phyloP scores from a whole-genome alignment of 2,797 vertebrate genomes.

The Poeciliopsis paucimaculata region DNA sequence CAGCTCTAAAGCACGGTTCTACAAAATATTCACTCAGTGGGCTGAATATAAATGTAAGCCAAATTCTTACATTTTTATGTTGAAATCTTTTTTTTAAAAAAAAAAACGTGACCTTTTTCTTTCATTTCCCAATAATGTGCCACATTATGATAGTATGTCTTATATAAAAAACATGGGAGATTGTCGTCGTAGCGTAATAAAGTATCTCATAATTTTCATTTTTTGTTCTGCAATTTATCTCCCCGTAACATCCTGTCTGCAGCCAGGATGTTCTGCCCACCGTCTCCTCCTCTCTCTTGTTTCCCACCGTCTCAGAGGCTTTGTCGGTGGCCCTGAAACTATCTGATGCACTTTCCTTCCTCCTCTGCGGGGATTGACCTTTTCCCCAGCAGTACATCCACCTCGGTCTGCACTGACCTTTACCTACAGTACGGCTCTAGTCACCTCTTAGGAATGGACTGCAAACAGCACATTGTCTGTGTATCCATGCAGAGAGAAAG shows the following conservation, averaged over 20 bases:
- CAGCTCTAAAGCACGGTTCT: neutral
- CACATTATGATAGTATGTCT: neutral
- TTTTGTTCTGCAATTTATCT: slow-evolving; percentile 62
- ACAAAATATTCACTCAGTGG: neutral
- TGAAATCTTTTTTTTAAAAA: neutral
- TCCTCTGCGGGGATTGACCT: slow-evolving; percentile 60
- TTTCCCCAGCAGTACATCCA: slow-evolving; percentile 69
- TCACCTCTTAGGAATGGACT: slow-evolving; percentile 53
- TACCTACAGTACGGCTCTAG: slow-evolving; percentile 57
- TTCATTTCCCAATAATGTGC: neutral
- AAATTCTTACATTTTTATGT: neutral
- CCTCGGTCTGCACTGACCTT: slow-evolving; percentile 77
- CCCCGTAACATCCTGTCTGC: slow-evolving; percentile 39
- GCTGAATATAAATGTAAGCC: neutral
- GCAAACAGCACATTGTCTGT: slow-evolving; percentile 47
- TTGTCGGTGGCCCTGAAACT: slow-evolving; percentile 47
- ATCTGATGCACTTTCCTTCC: slow-evolving; percentile 53
- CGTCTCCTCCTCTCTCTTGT: slow-evolving; percentile 38
- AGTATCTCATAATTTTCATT: neutral
- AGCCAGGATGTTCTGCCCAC: slow-evolving; percentile 35
- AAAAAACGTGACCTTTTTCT: neutral
- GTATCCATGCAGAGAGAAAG: slow-evolving; percentile 49
- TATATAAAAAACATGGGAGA: neutral
- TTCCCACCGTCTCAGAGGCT: slow-evolving; percentile 46
- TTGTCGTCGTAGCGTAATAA: neutral